Evolutionary conservation across 2,888 invertebrate genomes (phyloP), one percentile per base, ranked within the genome.

Genomic region (Caenorhabditis sp.): DNA sequence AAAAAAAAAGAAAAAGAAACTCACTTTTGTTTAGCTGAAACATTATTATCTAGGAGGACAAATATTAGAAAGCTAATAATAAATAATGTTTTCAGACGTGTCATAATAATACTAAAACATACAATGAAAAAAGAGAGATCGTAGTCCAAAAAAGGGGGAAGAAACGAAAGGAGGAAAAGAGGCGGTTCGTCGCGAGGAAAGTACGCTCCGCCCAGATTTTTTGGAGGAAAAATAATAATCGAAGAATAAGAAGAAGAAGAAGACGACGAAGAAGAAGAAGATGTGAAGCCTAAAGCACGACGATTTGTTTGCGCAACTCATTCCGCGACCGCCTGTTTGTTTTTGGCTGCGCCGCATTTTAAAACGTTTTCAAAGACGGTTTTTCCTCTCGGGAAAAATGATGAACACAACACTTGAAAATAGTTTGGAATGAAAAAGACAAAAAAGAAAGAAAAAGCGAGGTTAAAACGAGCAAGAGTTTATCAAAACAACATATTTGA

Each of bases 251-350:
- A 17, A 43, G 43, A 14, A 43, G 43, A 43, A 17, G 43, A 17
- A 17, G 17, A 14, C 3, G 12, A 43, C 2, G 43, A 43, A 43
- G 43, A 43, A 43, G 43, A 43, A 5, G 43, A 43, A 17, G 43
- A 43, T 43, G 43, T 31, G 43, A 43, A n/a, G n/a, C n/a, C n/a
- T 17, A 14, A 43, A 43, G 43, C 43, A 43, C 43, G 43, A 43
- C 43, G 17, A 17, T 17, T 43, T 43, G 43, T 43, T 43, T 43
- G 43, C 43, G 43, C 43, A 43, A 43, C 43, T 43, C 43, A 31
- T 31, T 31, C 31, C 31, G 56, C 57, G 14, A n/a, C 57, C 62
- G 67, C 67, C 63, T 43, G 36, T 36, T 50, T 27, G 25, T 54
- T 62, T 61, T 50, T 43, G 54, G 54, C 60, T 43, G 20, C 57